Evolutionary conservation across 2,113 vertebrate species (phyloP).

Genomic region (Martes martes): DNA sequence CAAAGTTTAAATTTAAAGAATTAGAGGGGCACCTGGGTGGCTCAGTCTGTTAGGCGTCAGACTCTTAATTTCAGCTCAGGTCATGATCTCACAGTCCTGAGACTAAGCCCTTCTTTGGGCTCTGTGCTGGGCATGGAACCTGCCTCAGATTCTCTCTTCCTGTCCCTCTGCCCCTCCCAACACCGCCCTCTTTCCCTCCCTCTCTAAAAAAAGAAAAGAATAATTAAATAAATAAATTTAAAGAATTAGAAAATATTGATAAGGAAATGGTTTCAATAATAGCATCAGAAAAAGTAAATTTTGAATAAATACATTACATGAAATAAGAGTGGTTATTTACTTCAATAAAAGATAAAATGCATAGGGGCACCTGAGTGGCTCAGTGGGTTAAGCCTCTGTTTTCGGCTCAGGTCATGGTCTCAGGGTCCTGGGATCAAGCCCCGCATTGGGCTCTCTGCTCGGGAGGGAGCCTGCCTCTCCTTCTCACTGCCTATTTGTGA

Average conservation of each 20-base stretch:
- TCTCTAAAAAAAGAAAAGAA: background rate
- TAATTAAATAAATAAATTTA: background rate
- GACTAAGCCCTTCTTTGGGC: background rate
- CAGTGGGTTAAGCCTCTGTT: too few relatives aligned
- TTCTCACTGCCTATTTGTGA: too few relatives aligned
- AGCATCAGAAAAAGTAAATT: background rate
- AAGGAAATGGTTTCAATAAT: background rate
- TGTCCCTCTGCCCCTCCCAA: background rate
- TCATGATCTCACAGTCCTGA: background rate
- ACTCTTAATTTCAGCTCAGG: background rate
- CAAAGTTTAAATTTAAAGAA: background rate
- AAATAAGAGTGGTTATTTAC: background rate
- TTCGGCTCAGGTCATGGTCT: too few relatives aligned
- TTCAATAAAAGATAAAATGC: background rate
- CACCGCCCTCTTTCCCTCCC: too few relatives aligned
- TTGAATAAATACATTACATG: background rate
- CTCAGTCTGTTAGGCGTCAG: background rate
- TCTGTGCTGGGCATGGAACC: background rate
- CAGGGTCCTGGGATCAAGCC: too few relatives aligned
- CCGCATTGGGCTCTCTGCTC: too few relatives aligned
- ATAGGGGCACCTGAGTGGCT: too few relatives aligned
- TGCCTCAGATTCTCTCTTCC: background rate
- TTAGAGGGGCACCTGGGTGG: background rate
- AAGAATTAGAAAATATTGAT: background rate
- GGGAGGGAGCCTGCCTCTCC: too few relatives aligned